Base-by-base conservation (phyloP, 1,140 invertebrate genomes). In the Drosophila subpulchrella region DNA sequence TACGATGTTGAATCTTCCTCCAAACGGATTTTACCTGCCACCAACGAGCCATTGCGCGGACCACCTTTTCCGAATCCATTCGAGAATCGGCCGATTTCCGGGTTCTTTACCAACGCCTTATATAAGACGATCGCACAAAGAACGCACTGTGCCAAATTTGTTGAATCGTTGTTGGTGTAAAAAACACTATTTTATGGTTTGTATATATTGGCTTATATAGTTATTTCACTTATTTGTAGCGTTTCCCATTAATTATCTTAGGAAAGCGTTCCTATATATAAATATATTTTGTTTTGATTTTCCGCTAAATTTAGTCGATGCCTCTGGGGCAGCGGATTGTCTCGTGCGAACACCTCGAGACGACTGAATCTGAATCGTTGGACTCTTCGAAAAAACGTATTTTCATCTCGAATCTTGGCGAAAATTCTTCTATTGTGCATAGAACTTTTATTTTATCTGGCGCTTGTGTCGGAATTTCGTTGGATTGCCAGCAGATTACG, bases 11-110 rank as follows among this genome's bases (percentile, higher is more conserved):
- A 1, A 10, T 36, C 17, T 7, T 36, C 8, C 2, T 12, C 7
- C 36, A 51, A 50, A 41, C 48, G 3, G 27, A 17, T 10, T 60
- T 86, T 92, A 92, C 91, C 91, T 92, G 91, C 91, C 91, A 92
- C 91, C 91, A 92, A 55, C 91, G 90, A 36, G 91, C 91, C 91
- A 92, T 92, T 47, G 91, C 91, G 57, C 81, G 78, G 30, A 92
- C 85, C 44, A 92, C 91, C 75, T 92, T 92, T 24, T 92, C 91
- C 48, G 91, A 91, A 80, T 92, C 91, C 91, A 92, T 92, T 50
- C 32, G 17, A 51, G 54, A 57, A 7, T 47, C 15, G 12, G n/a
- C 44, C 32, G 57, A 70, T 59, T 51, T 68, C 53, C 70, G 65
- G 53, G 56, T 76, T 67, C 48, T 62, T 39, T 50, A 11, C 13